A percentile compares a stretch with the other conserved stretches of the same genome.
Conservation (phyloP, 1,140 invertebrate species). For the Oedothorax gibbosus region DNA sequence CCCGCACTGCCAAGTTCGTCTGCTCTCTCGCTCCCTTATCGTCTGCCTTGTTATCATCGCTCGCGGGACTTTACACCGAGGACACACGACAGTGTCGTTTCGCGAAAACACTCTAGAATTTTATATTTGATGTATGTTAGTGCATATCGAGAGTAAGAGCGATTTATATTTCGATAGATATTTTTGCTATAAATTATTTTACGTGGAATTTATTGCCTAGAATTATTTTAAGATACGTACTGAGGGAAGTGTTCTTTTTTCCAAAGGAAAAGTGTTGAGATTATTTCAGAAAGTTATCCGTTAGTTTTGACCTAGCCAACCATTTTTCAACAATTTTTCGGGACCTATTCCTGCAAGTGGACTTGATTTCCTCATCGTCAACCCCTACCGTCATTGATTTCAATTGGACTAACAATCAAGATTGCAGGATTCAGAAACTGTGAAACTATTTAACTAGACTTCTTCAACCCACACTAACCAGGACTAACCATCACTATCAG, state of each 20-base stretch:
- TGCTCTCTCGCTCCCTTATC: not conserved
- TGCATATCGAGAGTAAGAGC: not conserved
- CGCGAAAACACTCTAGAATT: not conserved
- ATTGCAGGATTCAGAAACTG: not conserved
- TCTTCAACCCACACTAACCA: not conserved
- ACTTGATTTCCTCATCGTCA: not conserved
- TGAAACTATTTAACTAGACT: not conserved
- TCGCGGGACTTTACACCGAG: not conserved
- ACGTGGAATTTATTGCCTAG: not conserved
- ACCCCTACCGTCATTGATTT: no score
- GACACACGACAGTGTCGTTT: not conserved
- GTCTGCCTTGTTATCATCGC: not conserved
- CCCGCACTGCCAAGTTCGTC: not conserved
- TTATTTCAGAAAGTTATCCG: not conserved
- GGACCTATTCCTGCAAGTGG: not conserved
- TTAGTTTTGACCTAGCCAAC: no score
- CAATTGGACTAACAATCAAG: not conserved
- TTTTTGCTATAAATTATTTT: not conserved
- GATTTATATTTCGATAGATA: not conserved
- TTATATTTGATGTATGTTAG: not conserved
- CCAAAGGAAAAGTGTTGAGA: not conserved
- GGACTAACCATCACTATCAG: not conserved
- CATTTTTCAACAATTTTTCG: no score
- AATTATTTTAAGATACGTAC: not conserved
- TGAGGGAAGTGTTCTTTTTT: not conserved